A percentile compares a stretch with the other conserved stretches of the same genome.
phyloP scores from a whole-genome alignment of 2,797 vertebrate species.

The Amniataba percoides region DNA sequence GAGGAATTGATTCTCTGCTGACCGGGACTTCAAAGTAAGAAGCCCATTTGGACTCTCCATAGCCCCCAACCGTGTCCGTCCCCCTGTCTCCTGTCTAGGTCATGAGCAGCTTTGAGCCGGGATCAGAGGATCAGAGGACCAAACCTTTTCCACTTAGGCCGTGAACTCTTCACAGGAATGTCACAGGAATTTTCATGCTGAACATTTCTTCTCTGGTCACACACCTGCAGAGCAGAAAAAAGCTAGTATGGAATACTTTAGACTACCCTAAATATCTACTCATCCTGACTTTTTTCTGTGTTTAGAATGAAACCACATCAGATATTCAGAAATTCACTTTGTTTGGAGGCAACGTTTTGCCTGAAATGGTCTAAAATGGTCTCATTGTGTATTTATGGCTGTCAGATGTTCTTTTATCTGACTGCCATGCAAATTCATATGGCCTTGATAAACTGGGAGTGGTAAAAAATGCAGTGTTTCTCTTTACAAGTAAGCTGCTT shows the following conservation, averaged over 20 bases:
- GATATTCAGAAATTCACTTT: not conserved
- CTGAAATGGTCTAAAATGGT: slow-evolving; percentile 10
- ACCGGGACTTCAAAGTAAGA: slow-evolving; percentile 66
- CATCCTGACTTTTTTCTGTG: not conserved
- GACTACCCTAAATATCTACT: not conserved
- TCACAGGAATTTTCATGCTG: slow-evolving; percentile 45
- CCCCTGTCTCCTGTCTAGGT: slow-evolving; percentile 26
- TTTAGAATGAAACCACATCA: slow-evolving; percentile 11
- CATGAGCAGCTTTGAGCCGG: slow-evolving; percentile 40
- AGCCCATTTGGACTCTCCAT: slow-evolving; percentile 28
- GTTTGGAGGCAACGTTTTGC: slow-evolving; percentile 8
- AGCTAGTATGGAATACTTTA: not conserved
- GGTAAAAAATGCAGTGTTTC: not conserved
- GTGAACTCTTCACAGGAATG: slow-evolving; percentile 61
- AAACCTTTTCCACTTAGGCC: slow-evolving; percentile 32
- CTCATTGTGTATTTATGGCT: slow-evolving; percentile 20
- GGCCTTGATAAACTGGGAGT: slow-evolving; percentile 3
- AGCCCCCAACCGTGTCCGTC: not conserved
- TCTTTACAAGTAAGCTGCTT: not conserved
- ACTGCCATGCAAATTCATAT: slow-evolving; percentile 21
- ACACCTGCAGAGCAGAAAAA: slow-evolving; percentile 23
- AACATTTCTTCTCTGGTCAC: not conserved
- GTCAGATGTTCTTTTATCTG: slow-evolving; percentile 48
- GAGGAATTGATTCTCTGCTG: slow-evolving; percentile 44
- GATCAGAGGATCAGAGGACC: slow-evolving; percentile 58